Evolutionary conservation across 2,888 invertebrate genomes (phyloP), one percentile per base, ranked within the genome.

Genomic region (Sturmia bella): DNA sequence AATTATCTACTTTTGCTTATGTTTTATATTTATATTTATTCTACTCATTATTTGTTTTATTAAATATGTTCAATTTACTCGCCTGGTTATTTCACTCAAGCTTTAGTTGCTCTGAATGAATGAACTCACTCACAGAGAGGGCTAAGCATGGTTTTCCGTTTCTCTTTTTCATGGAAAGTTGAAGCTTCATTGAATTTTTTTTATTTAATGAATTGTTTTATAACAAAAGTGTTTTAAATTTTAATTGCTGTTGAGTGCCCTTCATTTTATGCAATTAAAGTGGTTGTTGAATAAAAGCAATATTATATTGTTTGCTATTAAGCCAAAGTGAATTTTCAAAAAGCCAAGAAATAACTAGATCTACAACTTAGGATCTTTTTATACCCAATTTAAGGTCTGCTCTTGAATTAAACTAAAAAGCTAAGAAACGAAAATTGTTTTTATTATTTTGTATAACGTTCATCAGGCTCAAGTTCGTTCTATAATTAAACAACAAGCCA

Each of bases 191-290:
- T 5, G 4, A 19, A 12, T 57, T 27, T 3, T 13, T 54, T 70
- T 48, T n/a, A 27, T 56, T 9, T 37, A 37, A 21, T 17, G 2
- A 50, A 57, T 19, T 52, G 52, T 57, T 64, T 61, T 12, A 61
- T 24, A 15, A 45, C 15, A 43, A 2, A 43, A 61, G n/a, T 41
- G 24, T 6, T 54, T 54, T 52, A n/a, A n/a, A 63, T 48, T 27
- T 0, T 32, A 32, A 41, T 54, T 54, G 27, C 32, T 57, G 15
- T 11, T 39, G 9, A 69, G 56, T 57, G 57, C 41, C 70, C 70
- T 64, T 77, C 70, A 64, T 61, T 32, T 61, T 4, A 37, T 27
- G 43, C 61, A 69, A 69, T 54, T 61, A 69, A 69, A 61, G 17
- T 64, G 45, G 15, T 76, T 54, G 66, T 45, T 43, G 27, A 43